Evolutionary conservation across 1,140 invertebrate genomes (phyloP).

Genomic region (Chelonus insularis): DNA sequence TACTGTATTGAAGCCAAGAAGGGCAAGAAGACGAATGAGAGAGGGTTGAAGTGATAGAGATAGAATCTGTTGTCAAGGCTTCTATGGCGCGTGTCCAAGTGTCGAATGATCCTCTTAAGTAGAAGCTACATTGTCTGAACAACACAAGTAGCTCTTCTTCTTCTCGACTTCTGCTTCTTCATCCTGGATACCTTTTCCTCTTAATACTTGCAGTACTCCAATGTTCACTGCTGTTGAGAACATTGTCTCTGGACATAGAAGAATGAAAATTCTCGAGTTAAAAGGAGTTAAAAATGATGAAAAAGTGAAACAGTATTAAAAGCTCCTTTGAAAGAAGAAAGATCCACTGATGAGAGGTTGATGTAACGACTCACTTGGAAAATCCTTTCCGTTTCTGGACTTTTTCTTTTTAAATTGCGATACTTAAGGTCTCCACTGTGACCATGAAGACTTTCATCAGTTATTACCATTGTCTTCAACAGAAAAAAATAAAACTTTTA

Average conservation of each 20-base stretch:
- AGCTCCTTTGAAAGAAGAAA: not conserved
- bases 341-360: no score
- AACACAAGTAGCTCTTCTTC: constrained; percentile 29
- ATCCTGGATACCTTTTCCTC: not conserved
- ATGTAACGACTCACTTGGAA: not conserved
- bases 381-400: constrained; percentile 3
- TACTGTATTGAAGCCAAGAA: not conserved
- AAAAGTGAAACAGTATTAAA: not conserved
- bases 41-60: not conserved
- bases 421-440: not conserved
- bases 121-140: constrained; percentile 42
- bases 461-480: no score
- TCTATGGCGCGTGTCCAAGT: constrained; percentile 53
- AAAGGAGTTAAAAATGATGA: not conserved
- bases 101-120: constrained; percentile 44
- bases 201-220: not conserved
- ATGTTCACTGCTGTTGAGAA: not conserved
- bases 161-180: constrained; percentile 5
- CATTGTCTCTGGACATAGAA: not conserved
- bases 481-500: no score
- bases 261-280: not conserved
- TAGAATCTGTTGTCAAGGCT: constrained; percentile 28
- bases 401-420: not conserved
- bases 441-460: not conserved
- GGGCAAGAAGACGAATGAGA: constrained; percentile 1